phyloP scores from a whole-genome alignment of 2,888 invertebrate species.

The Magallana nippona region DNA sequence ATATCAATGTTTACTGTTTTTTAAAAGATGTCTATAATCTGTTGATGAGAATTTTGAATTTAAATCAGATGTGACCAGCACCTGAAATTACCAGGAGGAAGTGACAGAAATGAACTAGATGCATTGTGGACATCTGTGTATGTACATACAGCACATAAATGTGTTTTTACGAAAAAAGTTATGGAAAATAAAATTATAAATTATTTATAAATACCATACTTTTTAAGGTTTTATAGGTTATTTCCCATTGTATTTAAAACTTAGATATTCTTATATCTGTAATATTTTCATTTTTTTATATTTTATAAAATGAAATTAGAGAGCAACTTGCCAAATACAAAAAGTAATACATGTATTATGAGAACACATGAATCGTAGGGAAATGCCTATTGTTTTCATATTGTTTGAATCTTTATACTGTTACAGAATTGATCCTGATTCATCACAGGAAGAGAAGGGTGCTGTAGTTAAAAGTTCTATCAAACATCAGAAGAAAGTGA shows the following conservation, averaged over 20 bases:
- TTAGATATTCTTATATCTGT: too few relatives aligned
- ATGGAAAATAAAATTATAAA: too few relatives aligned
- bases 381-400: too few relatives aligned
- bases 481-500: slow-evolving; percentile 36
- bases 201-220: too few relatives aligned
- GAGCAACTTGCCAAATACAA: too few relatives aligned
- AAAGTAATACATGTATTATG: too few relatives aligned
- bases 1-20: not conserved
- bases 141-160: not conserved
- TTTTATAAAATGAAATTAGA: too few relatives aligned
- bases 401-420: not conserved
- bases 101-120: slow-evolving; percentile 32
- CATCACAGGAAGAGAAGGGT: not conserved
- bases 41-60: slow-evolving; percentile 8
- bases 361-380: too few relatives aligned
- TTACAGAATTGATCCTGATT: not conserved
- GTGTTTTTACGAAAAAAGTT: too few relatives aligned
- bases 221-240: too few relatives aligned
- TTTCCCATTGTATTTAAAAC: too few relatives aligned
- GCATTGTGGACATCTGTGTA: slow-evolving; percentile 33
- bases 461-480: not conserved
- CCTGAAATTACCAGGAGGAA: not conserved
- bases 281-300: too few relatives aligned
- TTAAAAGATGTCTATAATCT: not conserved
- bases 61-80: not conserved